These are phyloP conservation scores for Bradysia coprophila DNA, from an alignment of 1,140 invertebrate genomes.

Conservation along the genomic window DNA sequence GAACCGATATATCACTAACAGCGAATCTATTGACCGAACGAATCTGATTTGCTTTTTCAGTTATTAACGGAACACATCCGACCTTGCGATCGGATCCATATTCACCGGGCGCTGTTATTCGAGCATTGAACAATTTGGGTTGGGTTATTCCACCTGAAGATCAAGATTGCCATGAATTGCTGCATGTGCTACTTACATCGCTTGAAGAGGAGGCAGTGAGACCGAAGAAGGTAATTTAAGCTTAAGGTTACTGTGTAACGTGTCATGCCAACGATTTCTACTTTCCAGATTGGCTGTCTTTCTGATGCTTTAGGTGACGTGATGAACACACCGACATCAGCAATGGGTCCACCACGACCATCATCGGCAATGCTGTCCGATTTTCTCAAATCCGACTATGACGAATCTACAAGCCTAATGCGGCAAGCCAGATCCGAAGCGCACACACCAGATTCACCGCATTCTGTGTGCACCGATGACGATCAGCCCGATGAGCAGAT, in stretches of 20 bases:
- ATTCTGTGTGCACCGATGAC: constrained; percentile 18
- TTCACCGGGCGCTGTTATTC: constrained; percentile 54
- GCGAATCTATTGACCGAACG: neutral
- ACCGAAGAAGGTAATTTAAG: constrained; percentile 16
- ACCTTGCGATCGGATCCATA: constrained; percentile 42
- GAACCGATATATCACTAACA: neutral
- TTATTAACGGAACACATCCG: constrained; percentile 58
- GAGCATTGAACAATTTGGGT: constrained; percentile 47
- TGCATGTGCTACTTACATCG: constrained; percentile 70
- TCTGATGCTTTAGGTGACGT: constrained; percentile 38
- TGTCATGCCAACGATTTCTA: too few species aligned
- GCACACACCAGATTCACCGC: constrained; percentile 21
- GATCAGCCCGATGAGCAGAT: constrained; percentile 4
- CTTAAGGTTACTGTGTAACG: too few species aligned
- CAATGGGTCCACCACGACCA: constrained; percentile 15
- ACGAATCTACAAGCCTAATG: constrained; percentile 17
- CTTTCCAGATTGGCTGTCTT: constrained; percentile 43
- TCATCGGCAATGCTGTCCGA: constrained; percentile 22
- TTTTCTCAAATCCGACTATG: constrained; percentile 18
- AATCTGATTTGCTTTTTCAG: constrained; percentile 21
- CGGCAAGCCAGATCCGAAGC: constrained; percentile 21
- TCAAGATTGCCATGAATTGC: constrained; percentile 84
- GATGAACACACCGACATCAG: constrained; percentile 8
- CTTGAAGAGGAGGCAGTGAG: constrained; percentile 62
- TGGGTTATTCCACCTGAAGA: constrained; percentile 80